Evolutionary conservation across 2,113 vertebrate species (phyloP).

Genomic region (Puntigrus tetrazona): DNA sequence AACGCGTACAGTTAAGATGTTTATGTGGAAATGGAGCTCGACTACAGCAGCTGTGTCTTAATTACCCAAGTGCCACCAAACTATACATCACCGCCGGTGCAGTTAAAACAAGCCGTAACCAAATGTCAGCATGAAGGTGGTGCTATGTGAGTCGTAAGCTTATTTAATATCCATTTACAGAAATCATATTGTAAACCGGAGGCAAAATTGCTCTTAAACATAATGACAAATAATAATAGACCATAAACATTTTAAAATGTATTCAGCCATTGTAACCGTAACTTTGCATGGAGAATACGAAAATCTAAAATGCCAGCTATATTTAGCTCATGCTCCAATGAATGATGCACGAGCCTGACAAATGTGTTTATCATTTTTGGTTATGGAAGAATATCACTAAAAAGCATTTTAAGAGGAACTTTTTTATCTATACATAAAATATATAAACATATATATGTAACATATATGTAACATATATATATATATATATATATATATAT

Average conservation of each 20-base stretch:
- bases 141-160: neutral
- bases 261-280: neutral
- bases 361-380: neutral
- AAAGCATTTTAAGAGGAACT: too few relatives aligned
- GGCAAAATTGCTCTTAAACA: neutral
- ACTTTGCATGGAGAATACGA: neutral
- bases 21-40: conserved; percentile 8
- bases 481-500: too few relatives aligned
- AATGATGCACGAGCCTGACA: neutral
- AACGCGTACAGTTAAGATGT: conserved; percentile 1
- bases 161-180: neutral
- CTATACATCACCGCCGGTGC: conserved; percentile 4
- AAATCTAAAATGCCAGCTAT: neutral
- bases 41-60: conserved; percentile 15
- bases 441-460: too few relatives aligned
- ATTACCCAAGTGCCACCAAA: conserved; percentile 2
- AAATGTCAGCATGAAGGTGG: neutral
- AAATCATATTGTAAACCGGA: neutral
- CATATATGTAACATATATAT: too few relatives aligned
- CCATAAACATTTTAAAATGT: neutral
- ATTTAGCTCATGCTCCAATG: too few relatives aligned
- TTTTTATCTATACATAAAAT: too few relatives aligned
- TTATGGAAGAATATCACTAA: too few relatives aligned
- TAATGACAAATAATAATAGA: neutral
- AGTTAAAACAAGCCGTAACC: neutral